A percentile compares a stretch with the other conserved stretches of the same genome.
Evolutionary conservation across 2,113 vertebrate species (phyloP).

Genomic region (Xenus cinereus): DNA sequence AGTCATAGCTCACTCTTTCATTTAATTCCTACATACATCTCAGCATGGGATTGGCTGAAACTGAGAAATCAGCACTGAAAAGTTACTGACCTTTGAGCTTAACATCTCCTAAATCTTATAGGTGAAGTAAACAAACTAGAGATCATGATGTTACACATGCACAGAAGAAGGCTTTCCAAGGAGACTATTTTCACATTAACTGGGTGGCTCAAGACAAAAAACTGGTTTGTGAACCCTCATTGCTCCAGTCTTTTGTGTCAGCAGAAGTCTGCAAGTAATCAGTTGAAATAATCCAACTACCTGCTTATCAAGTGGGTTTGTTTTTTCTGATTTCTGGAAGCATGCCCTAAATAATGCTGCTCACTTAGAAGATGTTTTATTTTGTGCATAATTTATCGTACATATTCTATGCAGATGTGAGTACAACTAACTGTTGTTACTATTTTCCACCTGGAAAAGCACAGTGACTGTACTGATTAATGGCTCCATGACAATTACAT

Average conservation of each 20-base stretch:
- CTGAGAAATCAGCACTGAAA: not conserved
- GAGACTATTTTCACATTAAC: not conserved
- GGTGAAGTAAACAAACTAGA: not conserved
- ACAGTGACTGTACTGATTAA: constrained; percentile 22
- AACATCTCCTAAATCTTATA: not conserved
- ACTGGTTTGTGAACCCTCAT: not conserved
- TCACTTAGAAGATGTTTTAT: not conserved
- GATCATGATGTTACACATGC: not conserved
- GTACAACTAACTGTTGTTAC: not conserved
- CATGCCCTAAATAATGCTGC: not conserved
- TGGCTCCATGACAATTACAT: constrained; percentile 15
- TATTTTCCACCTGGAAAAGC: constrained; percentile 51
- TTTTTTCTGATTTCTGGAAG: constrained; percentile 5
- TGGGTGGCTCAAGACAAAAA: not conserved
- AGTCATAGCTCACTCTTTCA: not conserved
- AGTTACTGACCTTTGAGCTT: not conserved
- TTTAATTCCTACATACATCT: not conserved
- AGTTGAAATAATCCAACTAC: constrained; percentile 24
- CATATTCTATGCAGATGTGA: constrained; percentile 26
- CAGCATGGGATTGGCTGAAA: not conserved
- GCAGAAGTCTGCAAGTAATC: constrained; percentile 35
- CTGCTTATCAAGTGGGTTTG: constrained; percentile 13
- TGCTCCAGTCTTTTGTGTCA: not conserved
- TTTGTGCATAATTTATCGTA: constrained; percentile 1
- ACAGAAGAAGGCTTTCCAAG: not conserved